Evolutionary conservation across 2,888 invertebrate genomes (phyloP).

Genomic region (Pseudeuparius sepicola): DNA sequence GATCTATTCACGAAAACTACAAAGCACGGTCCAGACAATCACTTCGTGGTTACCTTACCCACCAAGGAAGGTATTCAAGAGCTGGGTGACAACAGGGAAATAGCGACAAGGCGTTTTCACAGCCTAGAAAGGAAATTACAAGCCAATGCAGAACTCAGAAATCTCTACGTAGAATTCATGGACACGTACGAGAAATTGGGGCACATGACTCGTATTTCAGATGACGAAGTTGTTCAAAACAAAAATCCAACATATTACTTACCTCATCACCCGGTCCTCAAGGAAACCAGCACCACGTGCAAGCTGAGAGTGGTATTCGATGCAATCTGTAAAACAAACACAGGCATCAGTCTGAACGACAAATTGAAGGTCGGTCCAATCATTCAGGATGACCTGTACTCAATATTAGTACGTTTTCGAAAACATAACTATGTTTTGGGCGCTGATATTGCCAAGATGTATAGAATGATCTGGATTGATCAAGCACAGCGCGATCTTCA

Average conservation of each 20-base stretch:
- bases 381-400: conserved; percentile 9
- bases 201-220: no score
- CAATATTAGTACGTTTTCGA: conserved; percentile 8
- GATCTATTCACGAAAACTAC: conserved; percentile 7
- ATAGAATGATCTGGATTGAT: conserved; percentile 2
- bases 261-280: no score
- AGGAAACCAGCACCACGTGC: no score
- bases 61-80: conserved; percentile 7
- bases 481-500: neutral
- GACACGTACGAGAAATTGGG: conserved; percentile 16
- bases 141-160: conserved; percentile 6
- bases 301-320: no score
- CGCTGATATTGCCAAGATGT: conserved; percentile 13
- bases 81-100: conserved; percentile 12
- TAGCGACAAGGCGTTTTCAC: conserved; percentile 13
- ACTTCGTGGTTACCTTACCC: conserved; percentile 16
- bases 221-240: no score
- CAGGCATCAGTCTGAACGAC: no score
- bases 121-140: conserved; percentile 13
- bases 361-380: no score
- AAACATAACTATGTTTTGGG: conserved; percentile 4
- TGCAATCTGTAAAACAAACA: no score
- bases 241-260: no score
- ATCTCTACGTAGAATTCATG: conserved; percentile 16
- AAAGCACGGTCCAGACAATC: conserved; percentile 9